Percentiles rank a stretch among this genome's conserved stretches.
Evolutionary conservation across 2,113 vertebrate species (phyloP).

Genomic region (Monopterus albus): DNA sequence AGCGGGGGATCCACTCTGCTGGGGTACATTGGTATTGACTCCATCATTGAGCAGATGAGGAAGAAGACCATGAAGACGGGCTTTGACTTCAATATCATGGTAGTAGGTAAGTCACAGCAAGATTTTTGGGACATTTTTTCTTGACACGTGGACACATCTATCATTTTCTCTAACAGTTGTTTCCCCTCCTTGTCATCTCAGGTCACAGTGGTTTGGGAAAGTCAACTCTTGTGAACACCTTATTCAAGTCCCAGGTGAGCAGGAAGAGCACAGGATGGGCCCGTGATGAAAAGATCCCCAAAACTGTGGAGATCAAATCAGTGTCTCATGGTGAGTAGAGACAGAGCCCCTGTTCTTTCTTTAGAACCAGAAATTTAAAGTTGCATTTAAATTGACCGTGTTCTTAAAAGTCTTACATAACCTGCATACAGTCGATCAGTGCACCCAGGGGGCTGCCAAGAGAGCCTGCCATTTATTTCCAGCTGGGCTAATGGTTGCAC

Average conservation of each 20-base stretch:
- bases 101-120: constrained; percentile 88
- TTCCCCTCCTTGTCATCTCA: constrained; percentile 48
- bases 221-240: constrained; percentile 93
- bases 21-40: constrained; percentile 96
- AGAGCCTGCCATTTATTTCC: constrained; percentile 4
- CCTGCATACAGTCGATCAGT: constrained; percentile 18
- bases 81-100: constrained; percentile 99
- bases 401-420: constrained; percentile 9
- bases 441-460: constrained; percentile 16
- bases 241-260: constrained; percentile 98
- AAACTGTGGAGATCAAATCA: constrained; percentile 95
- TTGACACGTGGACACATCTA: background rate
- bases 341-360: background rate
- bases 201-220: constrained; percentile 95
- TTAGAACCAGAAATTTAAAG: constrained; percentile 15
- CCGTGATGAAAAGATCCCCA: constrained; percentile 95
- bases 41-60: constrained; percentile 98
- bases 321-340: constrained; percentile 90
- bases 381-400: constrained; percentile 8
- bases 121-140: too few species aligned
- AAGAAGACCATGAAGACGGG: constrained; percentile 99
- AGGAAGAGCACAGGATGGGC: constrained; percentile 91
- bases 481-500: background rate
- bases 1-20: constrained; percentile 83
- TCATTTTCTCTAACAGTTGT: background rate